phyloP scores from a whole-genome alignment of 2,113 vertebrate genomes.

The Myiopsitta monachus region DNA sequence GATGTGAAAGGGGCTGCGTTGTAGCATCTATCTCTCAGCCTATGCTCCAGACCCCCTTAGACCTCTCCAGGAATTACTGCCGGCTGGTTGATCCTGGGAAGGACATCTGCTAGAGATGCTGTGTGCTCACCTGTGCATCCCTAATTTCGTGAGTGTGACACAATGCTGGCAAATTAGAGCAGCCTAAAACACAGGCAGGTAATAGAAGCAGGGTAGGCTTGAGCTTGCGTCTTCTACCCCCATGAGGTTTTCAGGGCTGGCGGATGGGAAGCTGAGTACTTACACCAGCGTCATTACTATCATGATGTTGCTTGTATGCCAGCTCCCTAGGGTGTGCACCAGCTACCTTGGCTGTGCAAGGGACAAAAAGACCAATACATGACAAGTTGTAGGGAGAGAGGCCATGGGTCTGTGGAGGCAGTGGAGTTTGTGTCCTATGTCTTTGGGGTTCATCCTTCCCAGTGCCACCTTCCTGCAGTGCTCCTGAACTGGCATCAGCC shows the following conservation, averaged over 20 bases:
- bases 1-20: background rate
- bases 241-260: constrained; percentile 35
- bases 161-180: background rate
- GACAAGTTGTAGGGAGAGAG: background rate
- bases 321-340: background rate
- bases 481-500: fast-evolving
- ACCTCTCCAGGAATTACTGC: background rate
- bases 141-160: background rate
- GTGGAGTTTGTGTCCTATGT: background rate
- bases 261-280: constrained; percentile 26
- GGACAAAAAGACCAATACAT: background rate
- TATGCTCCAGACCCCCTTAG: background rate
- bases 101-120: background rate
- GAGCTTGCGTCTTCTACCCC: background rate
- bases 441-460: background rate
- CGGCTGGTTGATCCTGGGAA: background rate
- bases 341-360: background rate
- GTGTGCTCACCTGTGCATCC: background rate
- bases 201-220: constrained; percentile 3
- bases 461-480: background rate
- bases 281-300: background rate
- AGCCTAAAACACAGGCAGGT: background rate
- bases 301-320: background rate
- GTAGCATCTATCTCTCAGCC: background rate
- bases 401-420: background rate